These are phyloP conservation scores for Bombus waltoni DNA, from an alignment of 1,140 invertebrate genomes.

Conservation along the genomic window DNA sequence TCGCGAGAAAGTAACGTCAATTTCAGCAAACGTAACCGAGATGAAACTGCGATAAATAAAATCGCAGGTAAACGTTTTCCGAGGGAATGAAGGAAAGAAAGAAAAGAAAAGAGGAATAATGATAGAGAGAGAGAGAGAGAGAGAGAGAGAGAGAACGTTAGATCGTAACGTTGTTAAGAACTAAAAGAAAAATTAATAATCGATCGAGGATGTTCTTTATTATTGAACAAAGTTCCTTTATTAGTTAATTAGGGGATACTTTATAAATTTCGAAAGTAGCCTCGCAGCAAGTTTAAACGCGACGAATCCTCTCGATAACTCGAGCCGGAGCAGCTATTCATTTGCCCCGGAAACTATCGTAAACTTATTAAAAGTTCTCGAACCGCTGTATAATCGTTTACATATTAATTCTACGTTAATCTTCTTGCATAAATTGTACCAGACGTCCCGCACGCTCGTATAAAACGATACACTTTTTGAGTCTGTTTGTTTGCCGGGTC, in stretches of 20 bases:
- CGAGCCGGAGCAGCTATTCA: constrained; percentile 1
- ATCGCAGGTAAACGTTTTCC: not conserved
- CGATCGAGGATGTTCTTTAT: not conserved
- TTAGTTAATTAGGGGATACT: not conserved
- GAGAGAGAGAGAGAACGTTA: not conserved
- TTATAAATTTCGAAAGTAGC: constrained; percentile 6
- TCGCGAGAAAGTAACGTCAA: constrained; percentile 9
- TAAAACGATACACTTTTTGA: not conserved
- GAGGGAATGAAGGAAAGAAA: not conserved
- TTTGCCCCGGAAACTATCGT: constrained; percentile 15
- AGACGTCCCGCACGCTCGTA: not conserved
- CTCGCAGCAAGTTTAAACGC: not conserved
- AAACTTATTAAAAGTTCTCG: constrained; percentile 29
- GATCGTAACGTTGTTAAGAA: not conserved
- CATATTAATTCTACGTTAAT: constrained; percentile 26
- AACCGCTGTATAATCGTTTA: constrained; percentile 12
- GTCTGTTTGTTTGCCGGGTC: not conserved
- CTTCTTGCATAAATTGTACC: constrained; percentile 14
- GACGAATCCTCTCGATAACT: not conserved
- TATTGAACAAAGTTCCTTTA: not conserved
- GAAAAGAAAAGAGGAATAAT: no score
- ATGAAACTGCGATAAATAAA: constrained; percentile 22
- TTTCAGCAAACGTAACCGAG: constrained; percentile 28
- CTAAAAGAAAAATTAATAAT: not conserved
- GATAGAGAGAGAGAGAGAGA: no score